These are phyloP conservation scores for Raja brachyura DNA, from an alignment of 2,113 vertebrate species.

Conservation along the genomic window DNA sequence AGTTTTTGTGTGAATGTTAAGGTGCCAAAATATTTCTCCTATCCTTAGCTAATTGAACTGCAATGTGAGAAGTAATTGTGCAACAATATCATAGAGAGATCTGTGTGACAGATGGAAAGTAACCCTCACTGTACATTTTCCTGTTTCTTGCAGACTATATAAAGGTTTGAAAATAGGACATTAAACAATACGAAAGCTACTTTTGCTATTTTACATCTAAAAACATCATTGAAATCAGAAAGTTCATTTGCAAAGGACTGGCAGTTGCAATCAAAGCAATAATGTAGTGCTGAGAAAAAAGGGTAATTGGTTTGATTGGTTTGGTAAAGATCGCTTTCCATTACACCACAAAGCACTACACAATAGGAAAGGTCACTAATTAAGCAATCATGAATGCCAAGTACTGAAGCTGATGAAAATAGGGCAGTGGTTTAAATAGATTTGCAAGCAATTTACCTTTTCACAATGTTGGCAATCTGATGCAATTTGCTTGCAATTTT, in stretches of 20 bases:
- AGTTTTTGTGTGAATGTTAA: slow-evolving; percentile 81
- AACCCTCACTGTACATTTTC: slow-evolving; percentile 84
- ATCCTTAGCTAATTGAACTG: slow-evolving; percentile 81
- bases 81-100: slow-evolving; percentile 81
- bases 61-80: slow-evolving; percentile 73
- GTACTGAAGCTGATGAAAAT: slow-evolving; percentile 99
- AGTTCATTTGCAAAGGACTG: slow-evolving; percentile 99
- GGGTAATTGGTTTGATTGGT: slow-evolving; percentile 99
- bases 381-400: slow-evolving; percentile 99
- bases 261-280: slow-evolving; percentile 98
- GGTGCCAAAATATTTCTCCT: slow-evolving; percentile 97
- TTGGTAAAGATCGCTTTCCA: slow-evolving; percentile 99
- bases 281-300: slow-evolving; percentile 96
- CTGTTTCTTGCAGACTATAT: slow-evolving; percentile 75
- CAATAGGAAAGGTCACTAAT: slow-evolving; percentile 99
- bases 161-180: slow-evolving; percentile 84
- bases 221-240: slow-evolving; percentile 94
- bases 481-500: slow-evolving; percentile 99
- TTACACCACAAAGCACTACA: slow-evolving; percentile 99
- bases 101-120: slow-evolving; percentile 70
- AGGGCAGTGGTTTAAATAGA: slow-evolving; percentile 99
- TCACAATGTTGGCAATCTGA: slow-evolving; percentile 99
- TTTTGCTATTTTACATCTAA: slow-evolving; percentile 89
- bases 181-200: slow-evolving; percentile 94
- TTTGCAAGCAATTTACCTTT: slow-evolving; percentile 99